Evolutionary conservation across 2,888 invertebrate species (phyloP).

Genomic region (Drosophila recens): DNA sequence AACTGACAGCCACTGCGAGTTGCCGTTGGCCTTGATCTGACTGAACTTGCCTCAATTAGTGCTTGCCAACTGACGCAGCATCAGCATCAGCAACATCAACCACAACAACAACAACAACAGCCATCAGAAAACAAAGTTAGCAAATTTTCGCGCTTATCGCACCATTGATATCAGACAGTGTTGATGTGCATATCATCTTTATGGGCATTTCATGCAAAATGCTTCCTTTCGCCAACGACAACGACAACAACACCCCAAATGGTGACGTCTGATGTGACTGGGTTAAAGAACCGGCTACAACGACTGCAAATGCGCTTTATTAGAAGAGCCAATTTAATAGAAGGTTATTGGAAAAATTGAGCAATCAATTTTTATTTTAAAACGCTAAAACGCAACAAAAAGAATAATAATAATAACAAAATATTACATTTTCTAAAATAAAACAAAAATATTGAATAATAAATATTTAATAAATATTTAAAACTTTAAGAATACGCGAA

Average conservation of each 20-base stretch:
- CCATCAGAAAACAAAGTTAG: conserved; percentile 38
- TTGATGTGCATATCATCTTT: conserved; percentile 81
- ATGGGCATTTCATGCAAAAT: conserved; percentile 82
- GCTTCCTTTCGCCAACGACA: conserved; percentile 59
- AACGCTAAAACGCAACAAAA: too few species aligned
- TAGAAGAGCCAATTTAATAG: too few species aligned
- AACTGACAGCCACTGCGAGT: conserved; percentile 32
- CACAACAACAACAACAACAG: conserved; percentile 8
- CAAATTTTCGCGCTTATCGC: conserved; percentile 65
- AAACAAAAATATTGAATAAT: too few species aligned
- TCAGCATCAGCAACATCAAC: neutral
- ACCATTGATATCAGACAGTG: conserved; percentile 64
- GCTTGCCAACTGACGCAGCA: conserved; percentile 10
- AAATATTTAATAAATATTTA: too few species aligned
- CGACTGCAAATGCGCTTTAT: conserved; percentile 15
- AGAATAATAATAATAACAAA: too few species aligned
- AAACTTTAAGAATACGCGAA: too few species aligned
- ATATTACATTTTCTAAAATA: too few species aligned
- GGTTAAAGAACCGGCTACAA: neutral
- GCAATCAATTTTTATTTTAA: too few species aligned
- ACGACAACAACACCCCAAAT: conserved; percentile 26
- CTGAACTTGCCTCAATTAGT: conserved; percentile 53
- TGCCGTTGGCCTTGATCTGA: conserved; percentile 23
- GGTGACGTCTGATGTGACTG: conserved; percentile 1
- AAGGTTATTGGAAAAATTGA: too few species aligned